Base-by-base conservation (phyloP, 2,888 invertebrate genomes). In the Monoplex corrugatus region DNA sequence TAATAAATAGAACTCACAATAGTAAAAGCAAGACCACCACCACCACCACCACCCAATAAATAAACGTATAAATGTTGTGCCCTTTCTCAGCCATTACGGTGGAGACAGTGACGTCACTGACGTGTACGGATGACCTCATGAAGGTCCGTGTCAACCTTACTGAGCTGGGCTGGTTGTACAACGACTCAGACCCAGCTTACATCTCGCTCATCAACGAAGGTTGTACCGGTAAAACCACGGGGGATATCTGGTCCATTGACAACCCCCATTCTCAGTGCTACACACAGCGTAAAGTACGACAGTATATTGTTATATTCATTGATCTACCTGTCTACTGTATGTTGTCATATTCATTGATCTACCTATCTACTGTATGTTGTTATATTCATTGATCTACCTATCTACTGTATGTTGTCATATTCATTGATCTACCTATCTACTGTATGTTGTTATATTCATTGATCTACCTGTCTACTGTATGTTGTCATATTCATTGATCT, bases 141-240 rank as follows among this genome's bases (percentile, higher is more conserved):
- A 68, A 86, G 38, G 45, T 89, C 8, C 50, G 78, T 6, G 89
- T 89, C 6, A 89, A 89, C 83, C 43, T 87, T 40, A 89, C 89
- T 57, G 35, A 89, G 23, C 87, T 89, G 57, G 43, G 87, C 2
- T 83, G 82, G 83, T 72, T 89, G 75, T 89, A 87, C 87, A 78
- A 57, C 35, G 89, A 89, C 75, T 87, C 89, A 23, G 43, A 87
- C 80, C 89, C 89, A 1, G 87, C 32, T 38, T 86, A 89, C 87
- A 87, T 89, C 45, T 89, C 89, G 28, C 87, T 89, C 35, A 2
- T 89, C 43, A 86, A 89, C 75, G 89, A 89, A 57, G 72, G 87
- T 13, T 89, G 89, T 40, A 89, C 87, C 16, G 89, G 89, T 0
- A 85, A 40, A 38, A 23, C 75, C 23, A 0, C 28, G 16, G 89